phyloP scores from a whole-genome alignment of 2,113 vertebrate species.

The Tricholaema leucomelas region DNA sequence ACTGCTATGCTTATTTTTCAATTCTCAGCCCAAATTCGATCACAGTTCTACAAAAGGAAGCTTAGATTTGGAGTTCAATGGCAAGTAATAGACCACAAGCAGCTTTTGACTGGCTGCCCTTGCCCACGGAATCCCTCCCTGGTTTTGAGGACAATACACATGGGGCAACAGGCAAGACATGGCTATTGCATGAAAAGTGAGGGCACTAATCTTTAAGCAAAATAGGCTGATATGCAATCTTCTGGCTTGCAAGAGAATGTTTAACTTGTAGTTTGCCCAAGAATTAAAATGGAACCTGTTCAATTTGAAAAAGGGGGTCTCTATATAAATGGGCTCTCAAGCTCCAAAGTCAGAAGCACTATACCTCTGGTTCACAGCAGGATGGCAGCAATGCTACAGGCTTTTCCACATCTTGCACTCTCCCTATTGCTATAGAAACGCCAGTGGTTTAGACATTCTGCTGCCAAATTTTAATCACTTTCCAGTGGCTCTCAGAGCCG shows the following conservation, averaged over 20 bases:
- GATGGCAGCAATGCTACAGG: constrained; percentile 29
- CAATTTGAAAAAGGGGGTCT: neutral
- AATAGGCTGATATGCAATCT: fast-evolving
- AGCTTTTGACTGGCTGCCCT: neutral
- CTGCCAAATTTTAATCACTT: constrained; percentile 12
- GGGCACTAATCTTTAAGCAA: neutral
- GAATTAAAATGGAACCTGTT: neutral
- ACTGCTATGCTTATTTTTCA: neutral
- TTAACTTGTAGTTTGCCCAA: neutral
- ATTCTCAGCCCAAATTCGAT: neutral
- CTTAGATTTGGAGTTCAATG: neutral
- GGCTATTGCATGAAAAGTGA: neutral
- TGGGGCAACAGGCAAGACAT: neutral
- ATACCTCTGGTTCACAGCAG: constrained; percentile 18
- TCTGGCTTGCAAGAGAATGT: neutral
- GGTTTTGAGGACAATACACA: neutral
- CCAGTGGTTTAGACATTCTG: neutral
- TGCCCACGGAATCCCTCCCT: neutral
- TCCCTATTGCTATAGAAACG: constrained; percentile 51
- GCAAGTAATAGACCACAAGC: neutral
- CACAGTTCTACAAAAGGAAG: neutral
- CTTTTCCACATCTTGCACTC: neutral
- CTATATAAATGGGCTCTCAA: neutral
- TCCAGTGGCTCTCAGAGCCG: neutral
- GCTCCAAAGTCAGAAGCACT: neutral